phyloP scores from a whole-genome alignment of 1,140 invertebrate genomes.

The Heliothis subflexa region DNA sequence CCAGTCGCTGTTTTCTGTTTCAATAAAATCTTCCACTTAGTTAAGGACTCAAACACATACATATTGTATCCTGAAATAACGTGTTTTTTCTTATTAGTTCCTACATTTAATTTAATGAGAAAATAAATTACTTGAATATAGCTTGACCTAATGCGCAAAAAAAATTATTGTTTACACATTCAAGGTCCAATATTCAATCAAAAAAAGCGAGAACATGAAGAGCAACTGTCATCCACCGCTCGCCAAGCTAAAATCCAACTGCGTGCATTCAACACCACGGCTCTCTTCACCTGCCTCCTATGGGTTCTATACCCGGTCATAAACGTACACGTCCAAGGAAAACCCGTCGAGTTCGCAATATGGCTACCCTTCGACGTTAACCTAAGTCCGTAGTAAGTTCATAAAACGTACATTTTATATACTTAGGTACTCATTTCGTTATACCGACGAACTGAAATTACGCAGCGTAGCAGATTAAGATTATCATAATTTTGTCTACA shows the following conservation, averaged over 20 bases:
- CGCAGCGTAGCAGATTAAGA: slow-evolving; percentile 10
- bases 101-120: too few relatives aligned
- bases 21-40: too few relatives aligned
- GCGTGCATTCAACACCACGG: slow-evolving; percentile 58
- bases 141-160: too few relatives aligned
- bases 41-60: background rate
- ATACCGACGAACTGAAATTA: slow-evolving; percentile 2
- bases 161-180: background rate
- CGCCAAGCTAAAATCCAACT: slow-evolving; percentile 56
- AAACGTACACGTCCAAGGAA: slow-evolving; percentile 58
- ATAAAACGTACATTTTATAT: slow-evolving; percentile 32
- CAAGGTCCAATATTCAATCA: slow-evolving; percentile 69
- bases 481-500: slow-evolving; percentile 37
- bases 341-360: slow-evolving; percentile 66
- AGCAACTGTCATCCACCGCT: slow-evolving; percentile 54
- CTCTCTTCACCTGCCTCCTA: slow-evolving; percentile 65
- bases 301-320: slow-evolving; percentile 67
- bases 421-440: slow-evolving; percentile 20
- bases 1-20: too few relatives aligned
- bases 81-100: too few relatives aligned
- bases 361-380: slow-evolving; percentile 71
- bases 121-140: too few relatives aligned
- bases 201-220: slow-evolving; percentile 56
- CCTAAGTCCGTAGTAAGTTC: slow-evolving; percentile 60
- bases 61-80: background rate